Evolutionary conservation across 2,113 vertebrate genomes (phyloP).

Genomic region (Machaerirhynchus nigripectus): DNA sequence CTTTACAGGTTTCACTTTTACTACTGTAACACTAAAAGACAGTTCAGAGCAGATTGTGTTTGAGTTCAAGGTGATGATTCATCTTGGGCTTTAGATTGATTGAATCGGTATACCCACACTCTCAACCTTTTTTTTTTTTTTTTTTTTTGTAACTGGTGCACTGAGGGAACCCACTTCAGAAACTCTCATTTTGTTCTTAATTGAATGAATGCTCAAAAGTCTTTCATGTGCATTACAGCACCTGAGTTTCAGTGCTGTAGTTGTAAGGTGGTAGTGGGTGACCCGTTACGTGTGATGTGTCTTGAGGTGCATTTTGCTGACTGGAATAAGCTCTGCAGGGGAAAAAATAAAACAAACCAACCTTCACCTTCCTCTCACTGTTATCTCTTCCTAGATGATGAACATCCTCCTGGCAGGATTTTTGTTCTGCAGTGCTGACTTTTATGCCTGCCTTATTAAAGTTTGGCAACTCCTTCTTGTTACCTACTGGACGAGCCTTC

Average conservation of each 20-base stretch:
- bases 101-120: not conserved
- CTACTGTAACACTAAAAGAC: not conserved
- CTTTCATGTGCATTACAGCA: not conserved
- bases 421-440: not conserved
- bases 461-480: constrained; percentile 36
- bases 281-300: fast-evolving
- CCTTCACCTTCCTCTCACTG: not conserved
- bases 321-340: not conserved
- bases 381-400: not conserved
- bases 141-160: not conserved
- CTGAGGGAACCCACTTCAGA: constrained; percentile 4
- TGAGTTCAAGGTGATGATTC: constrained; percentile 1
- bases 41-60: not conserved
- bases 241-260: not conserved
- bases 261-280: not conserved
- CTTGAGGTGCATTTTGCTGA: not conserved
- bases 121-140: not conserved
- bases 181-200: not conserved
- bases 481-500: constrained; percentile 31
- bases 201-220: not conserved
- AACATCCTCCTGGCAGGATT: not conserved
- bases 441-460: not conserved
- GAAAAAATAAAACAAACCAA: not conserved
- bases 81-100: constrained; percentile 1
- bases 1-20: not conserved